These are phyloP conservation scores for Diprion similis DNA, from an alignment of 1,140 invertebrate genomes.

Conservation along the genomic window DNA sequence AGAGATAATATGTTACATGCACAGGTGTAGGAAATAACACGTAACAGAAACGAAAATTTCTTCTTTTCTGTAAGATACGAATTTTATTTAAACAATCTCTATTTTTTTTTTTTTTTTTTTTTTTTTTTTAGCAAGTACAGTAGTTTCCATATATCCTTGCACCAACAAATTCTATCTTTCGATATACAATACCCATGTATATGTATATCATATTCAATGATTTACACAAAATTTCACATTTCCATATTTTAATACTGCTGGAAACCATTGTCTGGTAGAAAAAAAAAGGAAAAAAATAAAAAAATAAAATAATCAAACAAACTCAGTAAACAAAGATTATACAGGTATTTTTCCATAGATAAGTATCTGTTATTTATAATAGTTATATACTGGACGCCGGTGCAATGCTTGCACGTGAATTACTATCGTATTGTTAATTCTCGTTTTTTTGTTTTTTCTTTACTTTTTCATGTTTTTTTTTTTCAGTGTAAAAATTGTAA, in stretches of 20 bases:
- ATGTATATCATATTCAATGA: constrained; percentile 18
- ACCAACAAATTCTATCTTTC: constrained; percentile 38
- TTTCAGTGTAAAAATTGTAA: background rate
- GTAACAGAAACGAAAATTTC: background rate
- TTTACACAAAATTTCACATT: background rate
- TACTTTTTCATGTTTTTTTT: background rate
- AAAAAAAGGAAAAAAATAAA: constrained; percentile 18
- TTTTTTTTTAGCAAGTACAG: constrained; percentile 39
- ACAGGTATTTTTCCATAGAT: background rate
- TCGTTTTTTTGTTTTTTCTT: background rate
- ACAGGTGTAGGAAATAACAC: no score
- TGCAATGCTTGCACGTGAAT: background rate
- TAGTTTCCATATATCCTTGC: constrained; percentile 38
- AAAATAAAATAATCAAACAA: constrained; percentile 10
- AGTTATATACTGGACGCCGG: background rate
- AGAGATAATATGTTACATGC: constrained; percentile 19
- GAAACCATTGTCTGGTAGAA: constrained; percentile 14
- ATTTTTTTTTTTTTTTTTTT: constrained; percentile 18
- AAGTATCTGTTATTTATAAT: background rate
- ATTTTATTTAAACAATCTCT: constrained; percentile 49
- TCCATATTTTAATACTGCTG: constrained; percentile 12
- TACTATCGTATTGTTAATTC: background rate
- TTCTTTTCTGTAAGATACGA: constrained; percentile 30
- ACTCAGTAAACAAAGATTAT: constrained; percentile 4
- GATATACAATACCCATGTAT: constrained; percentile 37